These are phyloP conservation scores for Periophthalmus magnuspinnatus DNA, from an alignment of 2,797 vertebrate genomes.

Conservation along the genomic window DNA sequence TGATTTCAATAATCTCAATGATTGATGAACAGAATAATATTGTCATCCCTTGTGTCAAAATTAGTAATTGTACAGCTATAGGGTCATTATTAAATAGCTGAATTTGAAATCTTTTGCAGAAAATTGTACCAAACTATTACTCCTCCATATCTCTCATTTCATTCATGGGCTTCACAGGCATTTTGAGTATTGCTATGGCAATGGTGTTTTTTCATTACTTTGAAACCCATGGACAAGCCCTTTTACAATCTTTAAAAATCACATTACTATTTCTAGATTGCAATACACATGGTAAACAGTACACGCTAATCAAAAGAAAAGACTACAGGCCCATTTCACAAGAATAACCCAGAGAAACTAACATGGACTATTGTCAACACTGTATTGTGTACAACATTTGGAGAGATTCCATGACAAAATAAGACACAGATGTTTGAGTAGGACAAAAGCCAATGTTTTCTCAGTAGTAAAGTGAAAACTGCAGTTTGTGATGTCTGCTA, in stretches of 20 bases:
- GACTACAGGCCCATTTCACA: background rate
- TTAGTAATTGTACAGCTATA: too few relatives aligned
- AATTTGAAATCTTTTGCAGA: background rate
- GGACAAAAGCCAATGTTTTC: constrained; percentile 35
- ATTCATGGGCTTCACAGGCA: too few relatives aligned
- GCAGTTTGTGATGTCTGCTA: constrained; percentile 19
- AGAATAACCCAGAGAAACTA: background rate
- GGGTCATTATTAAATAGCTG: too few relatives aligned
- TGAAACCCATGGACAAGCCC: background rate
- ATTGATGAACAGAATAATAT: too few relatives aligned
- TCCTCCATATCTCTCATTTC: background rate
- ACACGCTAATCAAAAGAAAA: background rate
- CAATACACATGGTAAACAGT: background rate
- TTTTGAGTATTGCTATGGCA: too few relatives aligned
- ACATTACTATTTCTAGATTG: background rate
- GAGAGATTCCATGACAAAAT: constrained; percentile 34
- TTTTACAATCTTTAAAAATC: background rate
- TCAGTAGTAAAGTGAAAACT: constrained; percentile 23
- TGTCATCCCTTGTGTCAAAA: too few relatives aligned
- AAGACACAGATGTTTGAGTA: constrained; percentile 47
- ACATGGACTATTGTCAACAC: constrained; percentile 27
- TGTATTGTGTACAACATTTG: constrained; percentile 20
- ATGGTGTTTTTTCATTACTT: too few relatives aligned
- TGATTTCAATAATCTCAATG: too few relatives aligned
- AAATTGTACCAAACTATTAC: background rate